These are phyloP conservation scores for Seira musarum DNA, from an alignment of 2,888 invertebrate species.

Conservation along the genomic window DNA sequence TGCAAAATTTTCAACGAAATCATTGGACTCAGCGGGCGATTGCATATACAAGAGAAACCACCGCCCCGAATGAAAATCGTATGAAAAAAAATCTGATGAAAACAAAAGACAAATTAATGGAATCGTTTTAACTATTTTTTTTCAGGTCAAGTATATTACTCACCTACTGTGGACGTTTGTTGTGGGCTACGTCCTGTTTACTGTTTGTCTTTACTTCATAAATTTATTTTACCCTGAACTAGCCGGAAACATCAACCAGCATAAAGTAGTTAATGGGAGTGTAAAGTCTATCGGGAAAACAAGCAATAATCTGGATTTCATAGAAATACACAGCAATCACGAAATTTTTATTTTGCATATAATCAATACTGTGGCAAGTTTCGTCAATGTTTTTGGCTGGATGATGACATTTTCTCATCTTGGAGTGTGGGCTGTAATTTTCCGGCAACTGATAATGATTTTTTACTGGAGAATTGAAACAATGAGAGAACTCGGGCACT, in stretches of 20 bases:
- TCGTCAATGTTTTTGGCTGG: slow-evolving; percentile 37
- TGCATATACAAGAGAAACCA: slow-evolving; percentile 22
- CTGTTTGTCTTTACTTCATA: slow-evolving; percentile 19
- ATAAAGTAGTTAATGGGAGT: background rate
- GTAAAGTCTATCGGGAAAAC: background rate
- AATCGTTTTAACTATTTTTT: too few relatives aligned
- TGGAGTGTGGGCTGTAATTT: slow-evolving; percentile 16
- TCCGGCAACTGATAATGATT: slow-evolving; percentile 25
- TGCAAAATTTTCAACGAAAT: slow-evolving; percentile 33
- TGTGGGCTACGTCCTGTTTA: slow-evolving; percentile 10
- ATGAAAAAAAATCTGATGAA: background rate
- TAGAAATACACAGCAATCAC: slow-evolving; percentile 13
- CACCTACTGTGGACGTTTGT: slow-evolving; percentile 31
- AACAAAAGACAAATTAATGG: background rate
- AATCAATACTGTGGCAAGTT: slow-evolving; percentile 8
- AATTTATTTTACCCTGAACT: background rate
- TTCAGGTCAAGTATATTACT: slow-evolving; percentile 29
- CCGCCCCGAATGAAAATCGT: slow-evolving; percentile 18
- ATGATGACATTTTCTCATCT: slow-evolving; percentile 39
- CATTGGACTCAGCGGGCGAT: background rate
- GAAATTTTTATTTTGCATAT: slow-evolving; percentile 17
- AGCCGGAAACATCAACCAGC: background rate
- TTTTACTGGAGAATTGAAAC: slow-evolving; percentile 39
- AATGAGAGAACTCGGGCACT: slow-evolving; percentile 12
- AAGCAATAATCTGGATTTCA: slow-evolving; percentile 21